These are phyloP conservation scores for Amblyteles armatorius DNA, from an alignment of 2,888 invertebrate species.

Conservation along the genomic window DNA sequence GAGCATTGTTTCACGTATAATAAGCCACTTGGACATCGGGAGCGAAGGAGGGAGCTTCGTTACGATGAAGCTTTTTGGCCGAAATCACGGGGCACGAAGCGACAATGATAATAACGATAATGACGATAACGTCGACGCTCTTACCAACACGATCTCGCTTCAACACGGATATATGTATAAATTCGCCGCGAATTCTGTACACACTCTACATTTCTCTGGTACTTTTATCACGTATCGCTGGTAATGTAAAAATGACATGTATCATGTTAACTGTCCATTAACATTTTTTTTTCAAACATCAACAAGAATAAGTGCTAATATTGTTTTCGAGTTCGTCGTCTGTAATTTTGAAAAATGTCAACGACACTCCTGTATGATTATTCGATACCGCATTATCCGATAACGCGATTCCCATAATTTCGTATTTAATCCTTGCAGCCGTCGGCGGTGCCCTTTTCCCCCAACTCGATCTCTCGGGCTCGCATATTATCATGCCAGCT, in stretches of 20 bases:
- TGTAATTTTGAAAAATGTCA: neutral
- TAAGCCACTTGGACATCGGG: neutral
- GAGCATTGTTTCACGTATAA: slow-evolving; percentile 37
- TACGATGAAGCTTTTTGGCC: slow-evolving; percentile 43
- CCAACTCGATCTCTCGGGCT: slow-evolving; percentile 10
- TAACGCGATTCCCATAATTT: slow-evolving; percentile 39
- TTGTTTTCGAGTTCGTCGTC: neutral
- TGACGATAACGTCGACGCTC: neutral
- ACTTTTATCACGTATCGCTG: neutral
- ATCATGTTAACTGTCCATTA: neutral
- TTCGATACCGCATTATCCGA: neutral
- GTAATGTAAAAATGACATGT: neutral
- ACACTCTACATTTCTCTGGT: neutral
- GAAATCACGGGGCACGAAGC: slow-evolving; percentile 27
- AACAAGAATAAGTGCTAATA: neutral
- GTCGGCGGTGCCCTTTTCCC: neutral
- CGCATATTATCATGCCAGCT: slow-evolving; percentile 57
- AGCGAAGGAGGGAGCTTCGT: slow-evolving; percentile 10
- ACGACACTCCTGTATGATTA: slow-evolving; percentile 1
- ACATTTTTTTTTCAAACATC: neutral
- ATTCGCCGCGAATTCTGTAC: neutral
- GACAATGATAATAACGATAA: slow-evolving; percentile 21
- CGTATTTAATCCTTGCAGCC: slow-evolving; percentile 41
- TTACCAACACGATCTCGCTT: neutral
- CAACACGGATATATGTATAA: neutral